Evolutionary conservation across 2,888 invertebrate genomes (phyloP).

Genomic region (Congeria kusceri): DNA sequence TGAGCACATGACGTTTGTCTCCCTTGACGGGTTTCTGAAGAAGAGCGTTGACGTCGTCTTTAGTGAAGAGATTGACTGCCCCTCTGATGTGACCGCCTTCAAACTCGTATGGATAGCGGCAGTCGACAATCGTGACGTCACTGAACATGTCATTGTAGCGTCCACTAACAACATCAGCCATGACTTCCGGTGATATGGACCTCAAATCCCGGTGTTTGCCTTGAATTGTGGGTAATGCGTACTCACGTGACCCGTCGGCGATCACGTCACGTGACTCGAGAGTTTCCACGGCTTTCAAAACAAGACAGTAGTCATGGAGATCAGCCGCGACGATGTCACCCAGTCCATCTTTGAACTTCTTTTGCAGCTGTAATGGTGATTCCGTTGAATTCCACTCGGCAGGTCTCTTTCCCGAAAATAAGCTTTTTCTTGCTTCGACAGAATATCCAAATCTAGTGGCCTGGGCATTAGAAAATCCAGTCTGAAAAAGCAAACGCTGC

Average conservation of each 20-base stretch:
- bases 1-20: slow-evolving; percentile 50
- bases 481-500: no score
- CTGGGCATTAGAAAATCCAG: no score
- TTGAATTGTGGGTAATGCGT: slow-evolving; percentile 72
- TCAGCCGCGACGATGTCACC: slow-evolving; percentile 19
- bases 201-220: slow-evolving; percentile 78
- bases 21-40: slow-evolving; percentile 14
- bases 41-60: slow-evolving; percentile 32
- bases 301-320: no score
- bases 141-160: slow-evolving; percentile 16
- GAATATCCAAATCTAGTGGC: no score
- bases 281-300: slow-evolving; percentile 23
- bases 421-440: no score
- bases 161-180: slow-evolving; percentile 36
- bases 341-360: no score
- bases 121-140: slow-evolving; percentile 34
- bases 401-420: no score
- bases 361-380: no score
- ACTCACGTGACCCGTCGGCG: slow-evolving; percentile 44
- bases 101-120: slow-evolving; percentile 48
- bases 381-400: no score
- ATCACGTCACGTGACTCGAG: slow-evolving; percentile 34
- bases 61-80: slow-evolving; percentile 45
- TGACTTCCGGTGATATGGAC: slow-evolving; percentile 72
- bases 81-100: slow-evolving; percentile 44